These are phyloP conservation scores for Heteronetta atricapilla DNA, from an alignment of 2,113 vertebrate genomes.

Conservation along the genomic window DNA sequence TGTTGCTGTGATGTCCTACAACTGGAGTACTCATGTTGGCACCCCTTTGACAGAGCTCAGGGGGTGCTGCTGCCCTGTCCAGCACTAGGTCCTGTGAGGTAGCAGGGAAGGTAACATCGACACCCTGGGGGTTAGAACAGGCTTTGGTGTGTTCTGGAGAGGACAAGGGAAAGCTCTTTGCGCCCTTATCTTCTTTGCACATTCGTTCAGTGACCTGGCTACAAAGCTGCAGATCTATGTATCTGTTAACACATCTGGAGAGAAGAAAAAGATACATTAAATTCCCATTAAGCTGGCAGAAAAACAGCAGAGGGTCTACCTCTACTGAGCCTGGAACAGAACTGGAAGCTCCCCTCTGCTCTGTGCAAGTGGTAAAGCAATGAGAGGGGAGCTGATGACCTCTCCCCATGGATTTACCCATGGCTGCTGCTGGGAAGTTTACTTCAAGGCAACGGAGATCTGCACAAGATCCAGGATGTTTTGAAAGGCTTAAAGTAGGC, in stretches of 20 bases:
- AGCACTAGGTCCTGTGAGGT: fast-evolving
- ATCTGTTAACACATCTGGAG: conserved; percentile 31
- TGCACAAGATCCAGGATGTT: neutral
- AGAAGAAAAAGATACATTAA: neutral
- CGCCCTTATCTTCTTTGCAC: neutral
- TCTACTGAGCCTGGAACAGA: conserved; percentile 1
- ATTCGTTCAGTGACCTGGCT: neutral
- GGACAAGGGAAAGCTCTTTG: neutral
- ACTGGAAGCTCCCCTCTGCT: neutral
- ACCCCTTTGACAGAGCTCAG: neutral
- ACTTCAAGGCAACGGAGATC: neutral
- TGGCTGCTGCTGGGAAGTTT: neutral
- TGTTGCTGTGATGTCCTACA: fast-evolving
- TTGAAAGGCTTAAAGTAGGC: conserved; percentile 20
- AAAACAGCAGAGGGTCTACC: neutral
- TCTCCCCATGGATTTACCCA: fast-evolving
- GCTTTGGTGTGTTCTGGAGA: neutral
- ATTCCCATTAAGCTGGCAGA: conserved; percentile 15
- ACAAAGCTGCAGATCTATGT: neutral
- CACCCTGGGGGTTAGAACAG: neutral
- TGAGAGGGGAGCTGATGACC: neutral
- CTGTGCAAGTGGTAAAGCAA: neutral
- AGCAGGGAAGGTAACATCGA: neutral
- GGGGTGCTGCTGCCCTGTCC: fast-evolving
- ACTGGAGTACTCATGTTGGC: neutral